Evolutionary conservation across 2,888 invertebrate genomes (phyloP), one percentile per base, ranked within the genome.

Genomic region (Gymnoscelis rufifasciata): DNA sequence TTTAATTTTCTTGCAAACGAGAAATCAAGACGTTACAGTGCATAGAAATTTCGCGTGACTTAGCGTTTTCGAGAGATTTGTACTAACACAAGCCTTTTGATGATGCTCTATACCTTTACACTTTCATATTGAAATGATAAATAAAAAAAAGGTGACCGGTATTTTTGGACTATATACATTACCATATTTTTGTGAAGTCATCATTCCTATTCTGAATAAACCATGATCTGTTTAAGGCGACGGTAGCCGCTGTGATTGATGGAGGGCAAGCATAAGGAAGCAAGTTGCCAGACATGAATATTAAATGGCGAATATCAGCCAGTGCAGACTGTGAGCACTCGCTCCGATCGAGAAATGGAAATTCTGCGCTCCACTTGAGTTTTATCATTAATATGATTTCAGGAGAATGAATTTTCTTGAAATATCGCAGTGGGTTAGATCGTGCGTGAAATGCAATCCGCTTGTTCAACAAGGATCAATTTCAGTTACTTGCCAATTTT

Each of bases 361-460:
- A 78, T 79, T 66, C 60, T 50, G 74, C 73, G 78, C 69, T 78
- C 71, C 74, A 74, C 68, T 76, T 73, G 69, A 69, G 70, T 74
- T 74, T 68, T 70, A 68, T 74, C 79, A 78, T 79, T 81, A 81
- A 79, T 79, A 72, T 74, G 75, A 79, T 78, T 77, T 68, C 65
- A 66, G 69, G 57, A 62, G 48, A 57, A 59, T 51, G 54, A 62
- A 62, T 58, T 54, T 59, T 54, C 55, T 54, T 57, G 54, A 54
- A 51, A 47, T 54, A 53, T 49, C 41, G 41, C 39, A 47, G 41
- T 1, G 29, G 28, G 44, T 42, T 37, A 42, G 43, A 42, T 50
- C 50, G 50, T 45, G 50, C 50, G 41, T 29, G 38, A 45, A 45
- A 11, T 45, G 43, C 36, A 40, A 38, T 24, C 27, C 31, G 24